A percentile compares a stretch with the other conserved stretches of the same genome.
Conservation (phyloP, 1,140 invertebrate species). For the Odontomachus brunneus region DNA sequence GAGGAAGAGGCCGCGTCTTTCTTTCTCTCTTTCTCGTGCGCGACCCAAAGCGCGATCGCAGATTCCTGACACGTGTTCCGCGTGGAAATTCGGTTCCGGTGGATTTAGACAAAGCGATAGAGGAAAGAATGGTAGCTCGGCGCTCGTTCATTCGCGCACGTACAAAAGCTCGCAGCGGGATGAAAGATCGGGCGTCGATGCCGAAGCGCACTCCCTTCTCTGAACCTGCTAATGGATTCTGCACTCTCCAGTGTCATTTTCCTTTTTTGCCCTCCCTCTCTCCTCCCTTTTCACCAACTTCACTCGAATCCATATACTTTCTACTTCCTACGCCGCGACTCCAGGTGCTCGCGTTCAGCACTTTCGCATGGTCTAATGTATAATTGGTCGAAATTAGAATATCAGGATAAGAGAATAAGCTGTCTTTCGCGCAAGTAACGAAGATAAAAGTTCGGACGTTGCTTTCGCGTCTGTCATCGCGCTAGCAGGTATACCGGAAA, state of each 20-base stretch:
- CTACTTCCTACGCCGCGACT: constrained; percentile 28
- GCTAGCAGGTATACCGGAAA: neutral
- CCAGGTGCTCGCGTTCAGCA: constrained; percentile 36
- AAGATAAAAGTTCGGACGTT: neutral
- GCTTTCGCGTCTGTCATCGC: neutral
- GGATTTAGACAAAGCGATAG: constrained; percentile 31
- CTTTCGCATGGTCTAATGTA: constrained; percentile 32
- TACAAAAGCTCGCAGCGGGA: constrained; percentile 64
- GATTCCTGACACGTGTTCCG: constrained; percentile 24
- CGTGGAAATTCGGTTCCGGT: constrained; percentile 48
- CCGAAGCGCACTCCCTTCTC: constrained; percentile 60
- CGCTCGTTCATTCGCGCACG: constrained; percentile 62
- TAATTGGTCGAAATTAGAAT: constrained; percentile 54
- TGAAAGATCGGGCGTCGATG: constrained; percentile 76
- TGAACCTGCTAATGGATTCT: constrained; percentile 74
- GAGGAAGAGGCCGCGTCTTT: too few relatives aligned
- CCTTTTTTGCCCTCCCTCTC: constrained; percentile 52
- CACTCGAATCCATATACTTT: constrained; percentile 59
- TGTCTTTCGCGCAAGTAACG: neutral
- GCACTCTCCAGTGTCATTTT: constrained; percentile 74
- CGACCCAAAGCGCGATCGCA: neutral
- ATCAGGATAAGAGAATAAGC: too few relatives aligned
- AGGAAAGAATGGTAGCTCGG: constrained; percentile 33
- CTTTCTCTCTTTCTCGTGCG: neutral
- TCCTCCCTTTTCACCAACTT: constrained; percentile 13